Evolutionary conservation across 2,113 vertebrate genomes (phyloP).

Genomic region (Arvicanthis niloticus): DNA sequence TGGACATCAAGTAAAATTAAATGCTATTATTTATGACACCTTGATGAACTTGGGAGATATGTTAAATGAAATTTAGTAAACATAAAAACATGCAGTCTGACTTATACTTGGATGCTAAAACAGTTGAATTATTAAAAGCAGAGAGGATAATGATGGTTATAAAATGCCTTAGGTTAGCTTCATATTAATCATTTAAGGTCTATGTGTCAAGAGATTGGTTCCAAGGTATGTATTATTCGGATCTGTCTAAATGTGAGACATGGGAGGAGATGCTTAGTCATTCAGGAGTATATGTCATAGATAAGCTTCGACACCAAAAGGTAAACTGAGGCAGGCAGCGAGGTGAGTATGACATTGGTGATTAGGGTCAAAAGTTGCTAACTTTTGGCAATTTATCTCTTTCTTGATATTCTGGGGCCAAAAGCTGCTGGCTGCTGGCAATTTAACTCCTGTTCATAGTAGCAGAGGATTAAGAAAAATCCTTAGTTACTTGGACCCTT

Average conservation of each 20-base stretch:
- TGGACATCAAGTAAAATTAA: background rate
- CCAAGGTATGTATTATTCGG: background rate
- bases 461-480: no score
- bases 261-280: no score
- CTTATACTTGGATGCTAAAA: background rate
- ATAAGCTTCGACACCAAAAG: no score
- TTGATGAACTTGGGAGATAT: background rate
- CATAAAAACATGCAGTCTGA: background rate
- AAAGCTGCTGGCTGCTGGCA: no score
- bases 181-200: background rate
- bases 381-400: no score
- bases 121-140: background rate
- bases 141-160: background rate
- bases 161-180: background rate
- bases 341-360: no score
- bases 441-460: no score
- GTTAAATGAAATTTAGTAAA: background rate
- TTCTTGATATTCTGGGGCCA: no score
- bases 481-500: no score
- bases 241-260: background rate
- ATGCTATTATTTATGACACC: background rate
- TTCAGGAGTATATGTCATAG: no score
- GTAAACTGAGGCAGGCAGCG: no score
- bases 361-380: no score
- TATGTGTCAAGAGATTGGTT: background rate